Evolutionary conservation across 2,113 vertebrate species (phyloP), one percentile per base, ranked within the genome.

Genomic region (Poeciliopsis prolifica): DNA sequence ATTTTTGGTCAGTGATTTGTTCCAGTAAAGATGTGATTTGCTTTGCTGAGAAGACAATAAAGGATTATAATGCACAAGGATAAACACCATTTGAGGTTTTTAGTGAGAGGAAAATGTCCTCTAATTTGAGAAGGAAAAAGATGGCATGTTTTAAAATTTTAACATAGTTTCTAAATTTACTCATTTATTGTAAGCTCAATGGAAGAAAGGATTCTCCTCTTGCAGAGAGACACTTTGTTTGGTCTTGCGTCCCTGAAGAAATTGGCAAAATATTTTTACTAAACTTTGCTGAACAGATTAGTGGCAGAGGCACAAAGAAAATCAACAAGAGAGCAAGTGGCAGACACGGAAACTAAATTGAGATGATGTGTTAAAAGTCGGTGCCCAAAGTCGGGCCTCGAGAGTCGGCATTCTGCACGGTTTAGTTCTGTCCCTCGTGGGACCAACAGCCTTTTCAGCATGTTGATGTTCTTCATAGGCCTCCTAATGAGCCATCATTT

Each of bases 1-100:
- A 19, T 77, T 91, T 58, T 86, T 85, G 72, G 74, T 88, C 70
- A 84, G 84, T 77, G 85, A 75, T 66, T 86, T 85, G 69, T 83
- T 77, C 66, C 74, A 61, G 33, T 67, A 61, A 80, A 74, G 72
- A 76, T 82, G 35, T 86, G 85, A 84, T 86, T 83, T 88, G 78
- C 64, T 81, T 69, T 71, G 69, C 68, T 54, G 19, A 58, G 22
- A 10, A 58, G 51, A 58, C 7, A 22, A 54, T 24, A 10, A 24
- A 58, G 8, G n/a, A 58, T 3, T 70, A 54, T 62, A 72, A 76
- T 61, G n/a, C 70, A 24, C 73, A 62, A 65, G 51, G 71, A 79
- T 61, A 78, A 62, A 77, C 37, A 72, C 15, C 58, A 69, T 69
- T 37, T 19, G 44, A 48, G 44, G 17, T 48, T 48, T 19, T 48